These are phyloP conservation scores for Megaleporinus macrocephalus DNA, from an alignment of 2,113 vertebrate genomes.

Conservation along the genomic window DNA sequence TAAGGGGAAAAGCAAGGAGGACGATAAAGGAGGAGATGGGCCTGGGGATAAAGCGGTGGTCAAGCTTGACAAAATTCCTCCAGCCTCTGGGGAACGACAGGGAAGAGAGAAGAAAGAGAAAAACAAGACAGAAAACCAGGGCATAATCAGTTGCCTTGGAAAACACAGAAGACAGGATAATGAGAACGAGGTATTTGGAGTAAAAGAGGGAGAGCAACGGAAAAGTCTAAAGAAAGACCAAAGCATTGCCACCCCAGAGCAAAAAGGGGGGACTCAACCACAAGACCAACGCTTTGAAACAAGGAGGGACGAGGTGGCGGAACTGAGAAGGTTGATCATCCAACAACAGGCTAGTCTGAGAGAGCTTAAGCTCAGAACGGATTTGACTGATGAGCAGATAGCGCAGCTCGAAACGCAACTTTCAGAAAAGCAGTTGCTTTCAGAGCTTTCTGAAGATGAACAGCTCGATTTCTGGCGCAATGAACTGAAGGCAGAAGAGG, in stretches of 20 bases:
- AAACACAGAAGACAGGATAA: constrained; percentile 44
- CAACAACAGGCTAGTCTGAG: constrained; percentile 67
- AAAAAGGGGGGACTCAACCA: background rate
- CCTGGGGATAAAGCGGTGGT: constrained; percentile 54
- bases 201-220: constrained; percentile 16
- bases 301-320: constrained; percentile 53
- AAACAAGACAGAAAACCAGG: constrained; percentile 59
- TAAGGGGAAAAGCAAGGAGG: constrained; percentile 63
- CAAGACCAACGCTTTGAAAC: background rate
- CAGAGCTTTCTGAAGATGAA: constrained; percentile 64
- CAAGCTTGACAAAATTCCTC: constrained; percentile 39
- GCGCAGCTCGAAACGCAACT: constrained; percentile 64
- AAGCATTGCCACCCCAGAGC: background rate
- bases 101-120: constrained; percentile 57
- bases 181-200: background rate
- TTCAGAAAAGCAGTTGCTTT: constrained; percentile 13
- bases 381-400: constrained; percentile 62
- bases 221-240: constrained; percentile 51
- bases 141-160: constrained; percentile 69
- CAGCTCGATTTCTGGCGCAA: constrained; percentile 78
- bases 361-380: constrained; percentile 64
- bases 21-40: constrained; percentile 58
- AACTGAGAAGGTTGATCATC: constrained; percentile 62
- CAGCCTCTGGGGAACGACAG: constrained; percentile 27
- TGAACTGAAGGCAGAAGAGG: constrained; percentile 75